A percentile compares a stretch with the other conserved stretches of the same genome.
phyloP scores from a whole-genome alignment of 2,113 vertebrate genomes.

The Tricholaema leucomelas region DNA sequence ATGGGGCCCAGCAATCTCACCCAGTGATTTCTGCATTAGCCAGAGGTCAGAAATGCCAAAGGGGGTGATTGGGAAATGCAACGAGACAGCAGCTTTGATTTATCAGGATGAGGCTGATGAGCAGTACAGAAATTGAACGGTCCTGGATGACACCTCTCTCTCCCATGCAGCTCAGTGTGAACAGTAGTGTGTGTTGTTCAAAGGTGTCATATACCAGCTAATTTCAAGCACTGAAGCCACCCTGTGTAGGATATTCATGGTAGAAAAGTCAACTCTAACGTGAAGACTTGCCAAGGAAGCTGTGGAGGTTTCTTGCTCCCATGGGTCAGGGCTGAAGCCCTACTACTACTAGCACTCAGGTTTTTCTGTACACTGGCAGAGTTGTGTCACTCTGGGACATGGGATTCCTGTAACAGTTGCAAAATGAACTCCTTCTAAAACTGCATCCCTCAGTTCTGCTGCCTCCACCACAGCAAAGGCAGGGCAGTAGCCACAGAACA shows the following conservation, averaged over 20 bases:
- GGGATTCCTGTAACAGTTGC: constrained; percentile 49
- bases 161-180: background rate
- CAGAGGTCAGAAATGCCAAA: background rate
- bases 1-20: background rate
- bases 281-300: constrained; percentile 17
- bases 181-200: background rate
- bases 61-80: background rate
- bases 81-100: background rate
- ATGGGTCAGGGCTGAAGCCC: constrained; percentile 31
- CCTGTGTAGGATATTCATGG: background rate
- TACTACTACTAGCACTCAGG: constrained; percentile 28
- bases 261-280: background rate
- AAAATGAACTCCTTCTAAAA: constrained; percentile 6
- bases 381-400: constrained; percentile 19
- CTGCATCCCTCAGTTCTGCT: background rate
- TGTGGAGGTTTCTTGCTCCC: constrained; percentile 52
- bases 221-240: background rate
- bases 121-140: background rate
- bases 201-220: background rate
- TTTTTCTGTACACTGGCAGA: constrained; percentile 36
- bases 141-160: background rate
- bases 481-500: background rate
- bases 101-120: background rate
- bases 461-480: background rate
- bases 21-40: background rate